phyloP scores from a whole-genome alignment of 37 sponge, comb jelly and placozoan species.

The Aphrocallistes beatrix region DNA sequence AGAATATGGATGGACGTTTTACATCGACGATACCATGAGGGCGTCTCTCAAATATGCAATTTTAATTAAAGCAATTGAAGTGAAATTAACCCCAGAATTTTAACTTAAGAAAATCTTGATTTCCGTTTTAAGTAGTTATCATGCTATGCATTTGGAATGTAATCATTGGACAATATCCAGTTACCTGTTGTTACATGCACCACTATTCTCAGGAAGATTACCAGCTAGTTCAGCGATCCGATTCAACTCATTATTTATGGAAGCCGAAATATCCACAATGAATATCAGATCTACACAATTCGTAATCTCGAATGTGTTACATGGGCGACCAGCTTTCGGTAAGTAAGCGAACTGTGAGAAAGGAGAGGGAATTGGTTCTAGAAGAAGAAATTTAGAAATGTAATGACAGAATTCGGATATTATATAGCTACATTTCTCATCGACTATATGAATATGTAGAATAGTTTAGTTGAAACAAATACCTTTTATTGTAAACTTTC shows the following conservation, averaged over 20 bases:
- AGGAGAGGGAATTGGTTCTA: conserved; percentile 9
- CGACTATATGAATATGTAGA: too few relatives aligned
- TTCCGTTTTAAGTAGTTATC: too few relatives aligned
- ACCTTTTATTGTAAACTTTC: background rate
- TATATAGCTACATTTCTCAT: background rate
- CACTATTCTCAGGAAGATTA: background rate
- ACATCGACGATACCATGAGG: too few relatives aligned
- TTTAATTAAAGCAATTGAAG: too few relatives aligned
- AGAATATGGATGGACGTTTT: too few relatives aligned
- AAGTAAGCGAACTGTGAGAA: background rate
- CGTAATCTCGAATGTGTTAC: background rate
- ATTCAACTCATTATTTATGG: background rate
- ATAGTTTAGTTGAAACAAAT: too few relatives aligned
- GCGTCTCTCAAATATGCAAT: too few relatives aligned
- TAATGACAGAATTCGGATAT: background rate
- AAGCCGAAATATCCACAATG: background rate
- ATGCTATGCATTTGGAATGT: too few relatives aligned
- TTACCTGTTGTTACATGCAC: background rate
- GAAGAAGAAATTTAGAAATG: background rate
- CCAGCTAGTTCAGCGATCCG: conserved; percentile 10
- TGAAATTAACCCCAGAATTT: too few relatives aligned
- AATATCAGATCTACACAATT: conserved; percentile 13
- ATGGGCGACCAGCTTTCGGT: background rate
- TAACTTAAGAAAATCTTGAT: too few relatives aligned
- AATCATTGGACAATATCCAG: background rate